Base-by-base conservation (phyloP, 2,113 vertebrate species). In the Oncorhynchus clarkii region DNA sequence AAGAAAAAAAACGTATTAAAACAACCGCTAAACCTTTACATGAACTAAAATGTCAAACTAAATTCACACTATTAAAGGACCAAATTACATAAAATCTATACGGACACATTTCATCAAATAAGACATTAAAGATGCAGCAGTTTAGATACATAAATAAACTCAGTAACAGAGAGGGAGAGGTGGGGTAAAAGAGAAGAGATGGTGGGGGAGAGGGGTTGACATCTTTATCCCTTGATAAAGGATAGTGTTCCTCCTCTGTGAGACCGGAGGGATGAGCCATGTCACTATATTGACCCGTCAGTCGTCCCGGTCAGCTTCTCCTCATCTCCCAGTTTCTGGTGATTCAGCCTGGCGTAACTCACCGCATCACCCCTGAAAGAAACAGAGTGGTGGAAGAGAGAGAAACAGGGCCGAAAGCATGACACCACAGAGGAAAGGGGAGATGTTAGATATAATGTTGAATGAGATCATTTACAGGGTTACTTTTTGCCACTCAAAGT, bases 321-420 rank as follows among this genome's bases (percentile, higher is more conserved):
- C 39, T 97, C 95, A 0, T 97, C 95, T 0, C 86, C 91, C 82
- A 93, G 95, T 89, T 95, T 98, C 86, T 96, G 94, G 85, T 98
- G 95, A 86, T 98, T 95, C 79, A 99, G 94, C 45, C 95, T 88
- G 51, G 98, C 97, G 0, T 99, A 99, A 49, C 95, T 92, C 78
- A 99, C 95, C 0, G 94, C 96, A 0, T 96, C 96, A 0, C 97
- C 98, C 93, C 98, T 98, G 90, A 5, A 74, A 74, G 71, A 85
- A 39, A 83, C 29, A 74, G 26, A 8, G 4, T 39, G 48, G 60
- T 1, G 54, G 5, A 71, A 3, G 29, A 65, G 34, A 45, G 31
- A 48, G 24, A 34, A 57, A 27, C n/a, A 24, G 20, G 72, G 29
- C 48, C 14, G 13, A 27, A 24, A 57, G 29, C 16, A 64, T 60